Base-by-base conservation (phyloP, 2,888 invertebrate genomes). In the Cantharis flavilabris region DNA sequence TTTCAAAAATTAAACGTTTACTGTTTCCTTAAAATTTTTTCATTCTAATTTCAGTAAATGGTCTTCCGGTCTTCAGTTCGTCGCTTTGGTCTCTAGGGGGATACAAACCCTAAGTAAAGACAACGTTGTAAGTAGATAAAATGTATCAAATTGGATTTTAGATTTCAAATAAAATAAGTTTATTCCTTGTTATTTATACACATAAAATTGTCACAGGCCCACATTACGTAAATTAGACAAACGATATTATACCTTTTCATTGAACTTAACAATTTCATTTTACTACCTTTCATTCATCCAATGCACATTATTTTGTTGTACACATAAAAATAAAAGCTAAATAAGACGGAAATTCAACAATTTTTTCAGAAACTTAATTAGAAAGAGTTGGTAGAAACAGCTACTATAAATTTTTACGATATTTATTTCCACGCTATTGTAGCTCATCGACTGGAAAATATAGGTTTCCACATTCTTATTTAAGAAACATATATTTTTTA, bases 11-110 rank as follows among this genome's bases (percentile, higher is more conserved):
- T 69, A 73, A n/a, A 49, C 69, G 69, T 73, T 73, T 69, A 73
- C 69, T 73, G 73, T 28, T 73, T 73, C 73, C 67, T 73, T 73
- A 69, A 73, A 73, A 62, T 73, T 73, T 73, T 73, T 62, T 69
- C 69, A 69, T 69, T 49, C 73, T 73, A 73, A 73, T 73, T 73
- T 69, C 69, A 49, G 73, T 73, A 73, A 73, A 73, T 73, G 69
- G 67, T 63, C 73, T 73, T 62, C 73, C 49, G 49, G 49, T 49
- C 49, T 49, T 49, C 49, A 65, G 69, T 73, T 73, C 73, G 65
- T 72, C 72, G 67, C 72, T 72, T 72, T 28, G 65, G 72, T 72
- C 67, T 72, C 67, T 18, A 18, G 72, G 72, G 65, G 67, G 67
- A 72, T 72, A 72, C 72, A 72, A 65, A 72, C 49, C 72, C 62